Percentiles rank a stretch among this genome's conserved stretches.
phyloP scores from a whole-genome alignment of 2,113 vertebrate genomes.

The Osmerus eperlanus region DNA sequence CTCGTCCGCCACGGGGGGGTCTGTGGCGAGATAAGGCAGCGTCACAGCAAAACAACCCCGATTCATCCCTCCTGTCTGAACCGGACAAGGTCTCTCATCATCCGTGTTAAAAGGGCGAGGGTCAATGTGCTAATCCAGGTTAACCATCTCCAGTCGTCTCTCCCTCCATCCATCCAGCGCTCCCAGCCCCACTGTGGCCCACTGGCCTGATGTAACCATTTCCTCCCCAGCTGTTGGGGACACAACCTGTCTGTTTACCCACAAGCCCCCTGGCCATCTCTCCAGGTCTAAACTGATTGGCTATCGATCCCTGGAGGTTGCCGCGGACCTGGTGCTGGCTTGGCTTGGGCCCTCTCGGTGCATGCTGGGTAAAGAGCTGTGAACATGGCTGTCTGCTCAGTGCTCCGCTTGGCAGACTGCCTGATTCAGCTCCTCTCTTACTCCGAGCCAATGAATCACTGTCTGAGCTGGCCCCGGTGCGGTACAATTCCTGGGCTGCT shows the following conservation, averaged over 20 bases:
- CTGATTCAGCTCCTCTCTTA: slow-evolving; percentile 44
- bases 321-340: neutral
- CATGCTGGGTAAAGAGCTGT: slow-evolving; percentile 33
- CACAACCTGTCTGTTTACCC: slow-evolving; percentile 19
- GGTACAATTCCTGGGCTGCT: slow-evolving; percentile 45
- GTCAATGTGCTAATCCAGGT: neutral
- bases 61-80: too few species aligned
- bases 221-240: neutral
- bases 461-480: slow-evolving; percentile 49
- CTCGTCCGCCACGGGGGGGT: neutral
- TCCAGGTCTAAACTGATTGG: slow-evolving; percentile 11
- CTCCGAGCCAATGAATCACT: slow-evolving; percentile 44
- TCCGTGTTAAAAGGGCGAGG: neutral
- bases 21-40: neutral
- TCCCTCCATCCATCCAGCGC: neutral
- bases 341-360: slow-evolving; percentile 1
- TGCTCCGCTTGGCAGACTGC: slow-evolving; percentile 39
- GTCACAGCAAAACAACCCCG: too few species aligned
- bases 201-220: slow-evolving; percentile 18
- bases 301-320: slow-evolving; percentile 47
- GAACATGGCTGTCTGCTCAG: slow-evolving; percentile 48
- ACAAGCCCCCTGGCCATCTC: slow-evolving; percentile 8
- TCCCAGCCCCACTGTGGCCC: neutral
- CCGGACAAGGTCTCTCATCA: too few species aligned
- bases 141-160: neutral